Base-by-base conservation (phyloP, 2,797 vertebrate genomes). In the Spheniscus humboldti region DNA sequence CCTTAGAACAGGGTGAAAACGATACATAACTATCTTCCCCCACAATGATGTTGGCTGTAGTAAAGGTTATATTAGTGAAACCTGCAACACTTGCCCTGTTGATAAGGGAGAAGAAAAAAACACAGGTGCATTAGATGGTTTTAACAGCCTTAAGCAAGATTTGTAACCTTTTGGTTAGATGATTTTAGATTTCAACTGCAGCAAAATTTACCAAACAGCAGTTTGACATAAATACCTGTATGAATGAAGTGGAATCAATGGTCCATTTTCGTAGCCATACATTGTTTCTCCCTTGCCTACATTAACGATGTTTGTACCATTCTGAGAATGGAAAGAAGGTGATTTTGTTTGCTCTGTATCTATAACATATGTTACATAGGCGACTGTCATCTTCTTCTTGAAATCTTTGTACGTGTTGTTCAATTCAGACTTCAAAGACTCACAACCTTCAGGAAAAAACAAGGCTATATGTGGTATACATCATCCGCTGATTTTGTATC, bases 1-100 rank as follows among this genome's bases (percentile, higher is more conserved):
- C 53, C 0, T 93, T 39, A 22, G 98, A 98, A 63, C 96, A 97
- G 18, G 79, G 90, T 48, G 97, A 95, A 94, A 97, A 98, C 9
- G 98, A 96, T 18, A 97, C 97, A 1, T 98, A 98, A 92, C 98
- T 98, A 30, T 90, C 66, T 6, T 95, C 35, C 13, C 55, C 96
- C 1, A 71, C 73, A 64, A 98, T 98, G 77, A 91, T 7, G 4
- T 33, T 3, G 0, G 5, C 8, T 1, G 3, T 10, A 4, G 19
- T 93, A 81, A 98, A 97, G 57, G 33, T 92, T 66, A 98, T 97
- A 4, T 90, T 96, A 94, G 98, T 98, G 93, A 98, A 98, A 93
- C 98, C 98, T 13, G 98, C 98, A 92, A 98, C 95, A 52, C 95
- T 97, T 11, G 96, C 97, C 94, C 98, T 98, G 92, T n/a, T 80